Percentiles rank a stretch among this genome's conserved stretches.
phyloP scores from a whole-genome alignment of 2,797 vertebrate genomes.

The Pteronotus mesoamericanus region DNA sequence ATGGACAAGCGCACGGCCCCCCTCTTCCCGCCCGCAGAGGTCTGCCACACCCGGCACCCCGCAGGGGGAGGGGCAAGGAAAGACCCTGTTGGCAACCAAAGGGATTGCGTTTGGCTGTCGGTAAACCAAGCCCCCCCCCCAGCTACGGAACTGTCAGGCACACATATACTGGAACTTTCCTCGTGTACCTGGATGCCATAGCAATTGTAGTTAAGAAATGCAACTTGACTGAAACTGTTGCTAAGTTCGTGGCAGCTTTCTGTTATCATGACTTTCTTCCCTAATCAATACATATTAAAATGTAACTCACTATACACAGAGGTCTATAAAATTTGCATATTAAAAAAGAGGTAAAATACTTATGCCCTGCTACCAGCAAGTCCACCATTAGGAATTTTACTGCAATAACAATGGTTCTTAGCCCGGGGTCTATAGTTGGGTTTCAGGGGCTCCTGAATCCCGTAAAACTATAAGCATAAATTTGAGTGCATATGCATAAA shows the following conservation, averaged over 20 bases:
- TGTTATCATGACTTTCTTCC: neutral
- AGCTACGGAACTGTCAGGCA: neutral
- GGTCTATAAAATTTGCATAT: neutral
- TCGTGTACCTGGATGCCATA: neutral
- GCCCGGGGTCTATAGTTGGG: neutral
- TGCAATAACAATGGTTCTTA: neutral
- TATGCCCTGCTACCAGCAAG: neutral
- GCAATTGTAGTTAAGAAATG: neutral
- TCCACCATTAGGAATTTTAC: neutral
- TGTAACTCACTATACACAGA: neutral
- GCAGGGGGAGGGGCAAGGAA: neutral
- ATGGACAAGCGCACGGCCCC: neutral
- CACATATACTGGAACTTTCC: neutral
- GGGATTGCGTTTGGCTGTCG: neutral
- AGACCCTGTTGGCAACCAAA: neutral
- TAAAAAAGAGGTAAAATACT: neutral
- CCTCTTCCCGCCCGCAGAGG: neutral
- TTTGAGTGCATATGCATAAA: neutral
- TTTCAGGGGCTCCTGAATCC: neutral
- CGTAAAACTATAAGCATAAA: neutral
- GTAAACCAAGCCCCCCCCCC: neutral
- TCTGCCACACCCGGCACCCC: neutral
- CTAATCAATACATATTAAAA: neutral
- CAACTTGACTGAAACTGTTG: neutral
- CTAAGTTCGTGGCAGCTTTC: neutral